Evolutionary conservation across 1,140 invertebrate species (phyloP), one percentile per base, ranked within the genome.

Genomic region (Drosophila navojoa): DNA sequence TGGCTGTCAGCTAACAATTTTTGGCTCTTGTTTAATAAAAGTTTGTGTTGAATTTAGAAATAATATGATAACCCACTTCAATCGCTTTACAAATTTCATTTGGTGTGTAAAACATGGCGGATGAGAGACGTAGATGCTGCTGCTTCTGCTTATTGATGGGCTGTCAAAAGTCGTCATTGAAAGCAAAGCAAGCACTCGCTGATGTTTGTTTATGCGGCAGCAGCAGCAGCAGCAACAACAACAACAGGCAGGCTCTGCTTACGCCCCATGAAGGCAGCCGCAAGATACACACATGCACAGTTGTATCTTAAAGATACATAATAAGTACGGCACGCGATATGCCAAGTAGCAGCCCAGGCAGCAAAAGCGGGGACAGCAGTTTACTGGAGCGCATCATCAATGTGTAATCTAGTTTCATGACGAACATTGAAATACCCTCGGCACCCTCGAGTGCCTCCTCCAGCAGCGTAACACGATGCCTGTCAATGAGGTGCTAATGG

Each of bases 401-500:
- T 60, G 63, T 50, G 64, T 61, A 67, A 40, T 50, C 61, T 47
- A 32, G 69, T 67, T 77, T 54, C 32, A 60, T 52, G 38, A 49
- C 27, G 45, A 59, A 55, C 60, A 62, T 32, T n/a, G 40, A 61
- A 44, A 44, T 45, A 16, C 42, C 42, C 42, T 19, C 16, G 4
- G 1, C 2, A 2, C 42, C 7, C 42, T 16, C 42, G 42, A 15
- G 19, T 15, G 15, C 42, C n/a, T 15, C 42, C 42, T 16, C 42
- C n/a, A 15, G n/a, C n/a, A 68, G 80, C 70, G 82, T 78, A 87
- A 87, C 82, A 57, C 55, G 67, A 87, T 19, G 59, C 45, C 70
- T 87, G 79, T 82, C 79, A 81, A 72, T 82, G 82, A 86, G 81
- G 81, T 86, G 81, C 82, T 86, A 86, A 86, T 87, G 76, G 79